A percentile compares a stretch with the other conserved stretches of the same genome.
Evolutionary conservation across 2,888 invertebrate genomes (phyloP).

Genomic region (Cephus sareptanus): DNA sequence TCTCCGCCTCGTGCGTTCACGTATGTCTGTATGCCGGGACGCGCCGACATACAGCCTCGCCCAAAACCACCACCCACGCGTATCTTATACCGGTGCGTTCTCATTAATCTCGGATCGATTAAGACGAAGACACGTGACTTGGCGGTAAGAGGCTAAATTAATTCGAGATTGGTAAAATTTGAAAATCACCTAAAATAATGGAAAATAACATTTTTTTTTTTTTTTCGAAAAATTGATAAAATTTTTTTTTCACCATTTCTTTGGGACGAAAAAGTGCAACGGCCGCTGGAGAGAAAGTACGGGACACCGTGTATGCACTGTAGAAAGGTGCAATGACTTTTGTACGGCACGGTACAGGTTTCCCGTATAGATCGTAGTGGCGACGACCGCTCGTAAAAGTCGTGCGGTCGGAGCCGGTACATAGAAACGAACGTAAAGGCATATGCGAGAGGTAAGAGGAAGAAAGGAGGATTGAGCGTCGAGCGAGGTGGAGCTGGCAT

Average conservation of each 20-base stretch:
- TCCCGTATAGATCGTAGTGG: not conserved
- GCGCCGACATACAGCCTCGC: constrained; percentile 28
- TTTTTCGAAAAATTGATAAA: not conserved
- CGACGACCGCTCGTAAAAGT: not conserved
- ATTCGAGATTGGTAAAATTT: not conserved
- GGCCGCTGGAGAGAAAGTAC: not conserved
- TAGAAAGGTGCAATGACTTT: not conserved
- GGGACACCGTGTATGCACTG: not conserved
- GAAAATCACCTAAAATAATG: not conserved
- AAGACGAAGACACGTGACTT: not conserved
- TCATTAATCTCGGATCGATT: not conserved
- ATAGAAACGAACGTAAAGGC: not conserved
- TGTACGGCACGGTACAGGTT: not conserved
- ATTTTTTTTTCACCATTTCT: not conserved
- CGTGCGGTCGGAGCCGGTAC: not conserved
- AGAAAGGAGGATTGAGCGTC: not conserved
- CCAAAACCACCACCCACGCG: constrained; percentile 9
- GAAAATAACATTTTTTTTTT: not conserved
- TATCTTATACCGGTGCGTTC: not conserved
- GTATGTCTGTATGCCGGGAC: constrained; percentile 22
- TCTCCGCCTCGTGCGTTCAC: not conserved
- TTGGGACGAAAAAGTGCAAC: not conserved
- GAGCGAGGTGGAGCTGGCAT: not conserved
- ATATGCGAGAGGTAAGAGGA: not conserved
- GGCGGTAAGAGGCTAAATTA: not conserved